These are phyloP conservation scores for Diadema setosum DNA, from an alignment of 35 echinoderm and acorn worm species.

Conservation along the genomic window DNA sequence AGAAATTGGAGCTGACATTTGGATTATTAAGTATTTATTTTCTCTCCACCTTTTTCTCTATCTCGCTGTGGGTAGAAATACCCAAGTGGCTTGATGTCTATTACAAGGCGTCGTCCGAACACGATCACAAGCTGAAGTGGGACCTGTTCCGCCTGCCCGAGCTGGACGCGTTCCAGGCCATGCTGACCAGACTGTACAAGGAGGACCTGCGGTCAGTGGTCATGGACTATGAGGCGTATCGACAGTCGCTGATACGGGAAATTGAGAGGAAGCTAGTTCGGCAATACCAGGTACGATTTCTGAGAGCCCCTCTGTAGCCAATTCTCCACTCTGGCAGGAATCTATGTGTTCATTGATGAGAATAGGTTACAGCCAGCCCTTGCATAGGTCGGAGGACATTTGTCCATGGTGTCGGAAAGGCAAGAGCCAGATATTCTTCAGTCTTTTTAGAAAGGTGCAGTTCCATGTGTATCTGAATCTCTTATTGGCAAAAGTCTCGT, in stretches of 20 bases:
- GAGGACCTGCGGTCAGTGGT: conserved; percentile 76
- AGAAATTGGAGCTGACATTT: too few relatives aligned
- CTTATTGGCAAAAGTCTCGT: too few relatives aligned
- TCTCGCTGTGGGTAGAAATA: conserved; percentile 64
- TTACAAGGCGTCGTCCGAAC: conserved; percentile 73
- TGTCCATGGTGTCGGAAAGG: too few relatives aligned
- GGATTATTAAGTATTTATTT: background rate
- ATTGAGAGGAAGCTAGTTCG: conserved; percentile 49
- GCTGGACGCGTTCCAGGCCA: conserved; percentile 83
- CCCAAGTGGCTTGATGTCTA: conserved; percentile 88
- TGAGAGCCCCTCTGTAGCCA: too few relatives aligned
- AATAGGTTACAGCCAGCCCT: too few relatives aligned
- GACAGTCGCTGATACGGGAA: conserved; percentile 60
- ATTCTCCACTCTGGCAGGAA: too few relatives aligned
- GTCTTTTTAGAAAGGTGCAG: too few relatives aligned
- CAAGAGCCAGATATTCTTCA: too few relatives aligned
- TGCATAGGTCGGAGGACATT: too few relatives aligned
- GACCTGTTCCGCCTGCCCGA: conserved; percentile 81
- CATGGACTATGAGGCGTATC: conserved; percentile 87
- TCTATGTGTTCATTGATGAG: too few relatives aligned
- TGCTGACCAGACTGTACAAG: conserved; percentile 90
- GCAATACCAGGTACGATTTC: background rate
- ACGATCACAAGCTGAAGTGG: conserved; percentile 96
- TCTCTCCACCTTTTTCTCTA: background rate
- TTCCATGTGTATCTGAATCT: too few relatives aligned